These are phyloP conservation scores for Actias luna DNA, from an alignment of 2,888 invertebrate genomes.

Conservation along the genomic window DNA sequence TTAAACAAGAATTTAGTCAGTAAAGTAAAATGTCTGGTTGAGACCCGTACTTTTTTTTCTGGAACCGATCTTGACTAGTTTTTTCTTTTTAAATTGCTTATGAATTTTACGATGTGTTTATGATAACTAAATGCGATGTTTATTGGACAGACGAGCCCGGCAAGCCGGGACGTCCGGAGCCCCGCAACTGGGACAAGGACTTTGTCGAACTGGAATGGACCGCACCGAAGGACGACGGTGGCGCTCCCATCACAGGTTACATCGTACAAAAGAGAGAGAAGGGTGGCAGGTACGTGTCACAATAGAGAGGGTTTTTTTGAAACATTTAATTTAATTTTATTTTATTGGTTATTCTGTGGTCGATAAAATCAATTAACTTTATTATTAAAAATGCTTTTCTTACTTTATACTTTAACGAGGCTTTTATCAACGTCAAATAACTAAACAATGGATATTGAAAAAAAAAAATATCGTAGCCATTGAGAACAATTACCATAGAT, in stretches of 20 bases:
- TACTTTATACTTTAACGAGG: too few relatives aligned
- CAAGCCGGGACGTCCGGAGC: slow-evolving; percentile 94
- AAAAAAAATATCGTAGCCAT: too few relatives aligned
- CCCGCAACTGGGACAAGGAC: slow-evolving; percentile 97
- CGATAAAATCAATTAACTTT: too few relatives aligned
- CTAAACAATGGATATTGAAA: too few relatives aligned
- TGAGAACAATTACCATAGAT: too few relatives aligned
- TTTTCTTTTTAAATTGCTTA: not conserved
- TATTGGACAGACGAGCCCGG: slow-evolving; percentile 89
- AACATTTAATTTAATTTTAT: too few relatives aligned
- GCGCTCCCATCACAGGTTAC: slow-evolving; percentile 97
- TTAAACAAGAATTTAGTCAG: not conserved
- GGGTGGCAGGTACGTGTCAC: slow-evolving; percentile 82
- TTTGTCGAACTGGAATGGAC: slow-evolving; percentile 97
- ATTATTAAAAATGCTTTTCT: too few relatives aligned
- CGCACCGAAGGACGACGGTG: slow-evolving; percentile 94
- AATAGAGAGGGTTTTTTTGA: too few relatives aligned
- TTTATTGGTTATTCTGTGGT: too few relatives aligned
- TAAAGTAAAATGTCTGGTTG: too few relatives aligned
- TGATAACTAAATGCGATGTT: not conserved
- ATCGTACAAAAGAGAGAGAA: slow-evolving; percentile 96
- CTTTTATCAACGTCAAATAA: too few relatives aligned
- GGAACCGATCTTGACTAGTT: not conserved
- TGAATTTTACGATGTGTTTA: not conserved
- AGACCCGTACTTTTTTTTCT: not conserved